Conservation (phyloP, 1,140 invertebrate genomes). For the Diuraphis noxia region DNA sequence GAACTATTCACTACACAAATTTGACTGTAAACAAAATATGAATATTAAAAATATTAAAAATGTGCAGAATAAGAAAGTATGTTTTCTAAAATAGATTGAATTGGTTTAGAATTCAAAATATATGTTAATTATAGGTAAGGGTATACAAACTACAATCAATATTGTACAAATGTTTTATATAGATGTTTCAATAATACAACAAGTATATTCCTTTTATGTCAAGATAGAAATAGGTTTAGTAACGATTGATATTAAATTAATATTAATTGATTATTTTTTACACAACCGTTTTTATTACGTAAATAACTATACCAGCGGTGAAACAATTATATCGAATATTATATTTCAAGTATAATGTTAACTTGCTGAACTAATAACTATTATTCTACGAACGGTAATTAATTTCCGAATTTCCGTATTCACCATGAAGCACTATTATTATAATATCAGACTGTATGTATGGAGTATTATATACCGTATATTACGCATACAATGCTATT, state of each 20-base stretch:
- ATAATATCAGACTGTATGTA: too few species aligned
- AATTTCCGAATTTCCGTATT: background rate
- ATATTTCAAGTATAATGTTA: background rate
- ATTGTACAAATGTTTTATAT: background rate
- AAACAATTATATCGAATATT: background rate
- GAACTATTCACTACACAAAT: too few species aligned
- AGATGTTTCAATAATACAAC: background rate
- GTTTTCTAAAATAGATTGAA: background rate
- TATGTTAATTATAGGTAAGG: background rate
- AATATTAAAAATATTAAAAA: background rate
- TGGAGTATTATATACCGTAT: background rate
- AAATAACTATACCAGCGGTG: background rate
- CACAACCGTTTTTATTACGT: background rate
- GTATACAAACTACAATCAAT: too few species aligned
- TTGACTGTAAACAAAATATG: background rate
- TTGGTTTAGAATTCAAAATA: background rate
- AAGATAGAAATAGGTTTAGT: background rate
- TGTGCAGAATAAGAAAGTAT: too few species aligned
- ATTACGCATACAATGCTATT: background rate
- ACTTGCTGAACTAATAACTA: background rate
- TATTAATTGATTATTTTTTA: background rate
- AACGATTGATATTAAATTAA: background rate
- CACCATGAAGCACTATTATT: background rate
- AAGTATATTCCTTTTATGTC: background rate
- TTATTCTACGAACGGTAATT: background rate